Evolutionary conservation across 2,113 vertebrate species (phyloP), one percentile per base, ranked within the genome.

Genomic region (Varanus komodoensis): DNA sequence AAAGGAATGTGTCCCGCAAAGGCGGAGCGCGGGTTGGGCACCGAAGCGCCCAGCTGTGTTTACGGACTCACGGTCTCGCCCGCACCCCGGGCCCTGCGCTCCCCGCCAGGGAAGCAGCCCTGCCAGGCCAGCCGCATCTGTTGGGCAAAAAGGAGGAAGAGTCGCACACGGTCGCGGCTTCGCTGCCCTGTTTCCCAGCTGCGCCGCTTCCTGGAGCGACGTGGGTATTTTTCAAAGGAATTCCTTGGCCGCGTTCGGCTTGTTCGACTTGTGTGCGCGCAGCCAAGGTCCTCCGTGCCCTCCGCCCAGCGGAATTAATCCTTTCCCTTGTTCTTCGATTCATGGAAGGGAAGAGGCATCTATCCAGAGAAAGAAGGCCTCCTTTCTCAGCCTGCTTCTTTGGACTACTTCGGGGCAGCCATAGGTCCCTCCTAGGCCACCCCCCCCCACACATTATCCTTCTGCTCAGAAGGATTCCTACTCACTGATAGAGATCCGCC

Each of bases 51-150:
- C 96, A 95, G 96, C 96, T 96, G 95, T 97, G 96, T 97, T 97
- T 97, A 95, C 95, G 97, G 95, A 96, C 96, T 97, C 94, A 96
- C 67, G 57, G 94, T 96, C 95, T 97, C 96, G 96, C 92, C 93
- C 87, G 95, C 81, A 96, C 93, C 91, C 92, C 93, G 93, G 48
- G 93, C 95, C 71, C 94, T 92, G 94, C 92, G 92, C 86, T 95
- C 93, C 90, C 93, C 96, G 96, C 97, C 97, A 97, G 95, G 87
- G 95, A 89, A 25, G 23, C 95, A 93, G 92, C 94, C 1, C 92
- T 97, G 97, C 97, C 97, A 98, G 95, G 95, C 95, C 96, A 93
- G 95, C 95, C 95, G 96, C 97, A 97, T 97, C 97, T 97, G 97
- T 97, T 97, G 97, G 97, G 96, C 96, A 94, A 97, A 95, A 3